phyloP scores from a whole-genome alignment of 2,888 invertebrate genomes.

The Cephus runcator region DNA sequence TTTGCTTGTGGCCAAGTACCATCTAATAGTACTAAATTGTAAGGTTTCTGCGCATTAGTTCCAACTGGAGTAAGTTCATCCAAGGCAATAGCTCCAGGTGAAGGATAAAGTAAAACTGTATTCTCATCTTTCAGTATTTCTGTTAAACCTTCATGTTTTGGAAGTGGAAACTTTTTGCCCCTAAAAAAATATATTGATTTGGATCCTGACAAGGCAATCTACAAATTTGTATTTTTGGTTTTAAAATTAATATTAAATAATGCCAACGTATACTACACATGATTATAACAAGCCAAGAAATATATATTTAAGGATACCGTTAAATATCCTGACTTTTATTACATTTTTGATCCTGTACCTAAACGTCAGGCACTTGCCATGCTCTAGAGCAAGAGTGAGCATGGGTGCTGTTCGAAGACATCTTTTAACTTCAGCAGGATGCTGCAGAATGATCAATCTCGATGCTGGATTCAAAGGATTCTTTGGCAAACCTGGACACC shows the following conservation, averaged over 20 bases:
- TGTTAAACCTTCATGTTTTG: conserved; percentile 73
- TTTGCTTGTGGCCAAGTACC: conserved; percentile 98
- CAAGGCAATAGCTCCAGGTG: conserved; percentile 78
- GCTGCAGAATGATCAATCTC: conserved; percentile 85
- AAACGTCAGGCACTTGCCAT: conserved; percentile 77
- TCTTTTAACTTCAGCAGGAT: conserved; percentile 92
- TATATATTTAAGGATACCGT: neutral
- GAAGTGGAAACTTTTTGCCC: conserved; percentile 86
- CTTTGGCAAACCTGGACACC: conserved; percentile 85
- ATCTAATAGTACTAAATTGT: conserved; percentile 87
- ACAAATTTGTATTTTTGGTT: neutral
- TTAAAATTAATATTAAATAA: neutral
- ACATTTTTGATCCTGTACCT: conserved; percentile 36
- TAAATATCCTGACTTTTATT: neutral
- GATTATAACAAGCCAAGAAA: neutral
- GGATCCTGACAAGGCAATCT: neutral
- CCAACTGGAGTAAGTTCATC: conserved; percentile 67
- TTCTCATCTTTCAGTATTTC: conserved; percentile 74
- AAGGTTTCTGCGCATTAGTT: conserved; percentile 65
- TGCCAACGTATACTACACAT: neutral
- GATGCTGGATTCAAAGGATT: conserved; percentile 76
- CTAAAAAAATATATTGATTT: conserved; percentile 66
- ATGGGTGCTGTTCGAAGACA: conserved; percentile 91
- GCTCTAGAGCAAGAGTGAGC: conserved; percentile 79
- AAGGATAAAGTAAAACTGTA: conserved; percentile 85